Evolutionary conservation across 2,797 vertebrate species (phyloP).

Genomic region (Callimico goeldii): DNA sequence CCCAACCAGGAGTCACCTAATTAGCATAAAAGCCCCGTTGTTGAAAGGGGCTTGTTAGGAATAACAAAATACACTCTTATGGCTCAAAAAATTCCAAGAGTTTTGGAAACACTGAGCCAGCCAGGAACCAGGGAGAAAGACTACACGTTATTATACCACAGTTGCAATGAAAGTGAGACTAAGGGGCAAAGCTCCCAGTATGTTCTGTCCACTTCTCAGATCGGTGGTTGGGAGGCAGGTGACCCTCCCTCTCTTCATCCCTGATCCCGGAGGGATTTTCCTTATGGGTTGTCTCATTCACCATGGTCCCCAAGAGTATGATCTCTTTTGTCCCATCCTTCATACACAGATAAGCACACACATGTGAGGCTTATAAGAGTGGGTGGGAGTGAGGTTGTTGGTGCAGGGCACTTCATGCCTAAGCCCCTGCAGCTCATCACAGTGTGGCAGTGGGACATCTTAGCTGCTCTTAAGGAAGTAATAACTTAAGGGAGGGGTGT

Average conservation of each 20-base stretch:
- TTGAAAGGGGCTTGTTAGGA: background rate
- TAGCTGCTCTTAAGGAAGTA: background rate
- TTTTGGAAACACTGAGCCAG: slow-evolving; percentile 7
- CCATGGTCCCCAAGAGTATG: background rate
- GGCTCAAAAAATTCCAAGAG: background rate
- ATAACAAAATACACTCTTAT: background rate
- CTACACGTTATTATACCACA: background rate
- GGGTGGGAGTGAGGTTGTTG: background rate
- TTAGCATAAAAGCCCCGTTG: background rate
- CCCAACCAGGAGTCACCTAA: background rate
- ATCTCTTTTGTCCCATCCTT: background rate
- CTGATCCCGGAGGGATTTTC: background rate
- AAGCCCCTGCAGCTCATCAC: background rate
- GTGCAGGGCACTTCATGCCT: background rate
- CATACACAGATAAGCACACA: no score
- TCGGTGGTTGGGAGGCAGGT: background rate
- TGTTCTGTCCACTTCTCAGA: background rate
- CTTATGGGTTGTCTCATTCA: background rate
- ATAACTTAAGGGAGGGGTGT: background rate
- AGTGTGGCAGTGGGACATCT: background rate
- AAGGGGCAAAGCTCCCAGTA: background rate
- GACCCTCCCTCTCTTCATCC: background rate
- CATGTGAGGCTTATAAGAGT: background rate
- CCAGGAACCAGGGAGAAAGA: background rate
- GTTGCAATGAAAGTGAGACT: background rate